Base-by-base conservation (phyloP, 2,113 vertebrate genomes). In the Morone saxatilis region DNA sequence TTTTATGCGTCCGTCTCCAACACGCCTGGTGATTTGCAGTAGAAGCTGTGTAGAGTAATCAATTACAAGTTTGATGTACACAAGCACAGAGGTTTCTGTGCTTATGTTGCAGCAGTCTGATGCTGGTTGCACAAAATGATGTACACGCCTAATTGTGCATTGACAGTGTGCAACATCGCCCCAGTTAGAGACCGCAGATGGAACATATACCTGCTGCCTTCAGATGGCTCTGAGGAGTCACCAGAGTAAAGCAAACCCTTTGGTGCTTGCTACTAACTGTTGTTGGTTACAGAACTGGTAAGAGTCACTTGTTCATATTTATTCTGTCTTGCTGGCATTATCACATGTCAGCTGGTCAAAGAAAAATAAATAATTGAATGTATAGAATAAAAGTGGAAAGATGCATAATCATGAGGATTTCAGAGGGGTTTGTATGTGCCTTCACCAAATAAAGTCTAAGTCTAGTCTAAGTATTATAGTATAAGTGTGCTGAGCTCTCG, bases 311-410 rank as follows among this genome's bases (percentile, higher is more conserved):
- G 6, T 50, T 61, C 17, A 76, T 69, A 25, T 48, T 51, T 54
- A 40, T 71, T 67, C 36, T 45, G 25, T 57, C 14, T 71, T 47
- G 10, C n/a, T 47, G 53, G 48, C 6, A 43, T 53, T 5, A 38
- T 74, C 31, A 51, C 13, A 75, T n/a, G 43, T 75, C 72, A 60
- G 69, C 14, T 31, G 11, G 6, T 17, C 48, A 53, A 57, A 31
- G n/a, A 71, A 57, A 17, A 71, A 71, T 71, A 8, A 53, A 76
- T 54, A 67, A 47, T 7, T 56, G 48, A 76, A 47, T 17, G 51
- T 2, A 25, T 25, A n/a, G 40, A 69, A 48, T 59, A 19, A 63
- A 41, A 63, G 13, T 25, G 36, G 25, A 68, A 45, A 66, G 47
- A 51, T 3, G 7, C 9, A 66, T 17, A 40, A 38, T 31, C 47